Evolutionary conservation across 2,888 invertebrate genomes (phyloP).

Genomic region (Tetranychus truncatus): DNA sequence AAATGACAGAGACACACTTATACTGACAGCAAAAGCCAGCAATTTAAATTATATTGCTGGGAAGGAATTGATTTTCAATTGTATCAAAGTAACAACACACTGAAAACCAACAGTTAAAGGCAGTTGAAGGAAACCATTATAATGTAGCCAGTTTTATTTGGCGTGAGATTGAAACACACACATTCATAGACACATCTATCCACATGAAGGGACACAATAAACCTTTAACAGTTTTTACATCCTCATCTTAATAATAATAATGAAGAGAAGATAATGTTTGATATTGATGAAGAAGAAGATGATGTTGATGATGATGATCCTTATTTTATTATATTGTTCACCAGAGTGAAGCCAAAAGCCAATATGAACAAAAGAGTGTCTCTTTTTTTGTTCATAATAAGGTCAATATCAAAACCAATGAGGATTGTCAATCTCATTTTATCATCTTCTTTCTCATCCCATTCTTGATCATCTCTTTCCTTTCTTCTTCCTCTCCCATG

Average conservation of each 20-base stretch:
- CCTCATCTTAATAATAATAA: neutral
- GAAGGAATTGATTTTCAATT: no score
- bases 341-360: neutral
- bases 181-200: neutral
- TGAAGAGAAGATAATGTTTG: neutral
- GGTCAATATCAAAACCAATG: neutral
- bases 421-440: neutral
- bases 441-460: neutral
- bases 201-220: no score
- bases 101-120: neutral
- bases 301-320: neutral
- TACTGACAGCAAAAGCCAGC: neutral
- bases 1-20: neutral
- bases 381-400: neutral
- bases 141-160: neutral
- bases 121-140: neutral
- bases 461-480: neutral
- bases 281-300: neutral
- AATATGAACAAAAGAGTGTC: neutral
- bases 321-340: neutral
- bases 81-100: no score
- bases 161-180: neutral
- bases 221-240: neutral
- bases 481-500: neutral
- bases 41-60: no score